Conservation (phyloP, 2,888 invertebrate genomes). For the Drosophila recens region DNA sequence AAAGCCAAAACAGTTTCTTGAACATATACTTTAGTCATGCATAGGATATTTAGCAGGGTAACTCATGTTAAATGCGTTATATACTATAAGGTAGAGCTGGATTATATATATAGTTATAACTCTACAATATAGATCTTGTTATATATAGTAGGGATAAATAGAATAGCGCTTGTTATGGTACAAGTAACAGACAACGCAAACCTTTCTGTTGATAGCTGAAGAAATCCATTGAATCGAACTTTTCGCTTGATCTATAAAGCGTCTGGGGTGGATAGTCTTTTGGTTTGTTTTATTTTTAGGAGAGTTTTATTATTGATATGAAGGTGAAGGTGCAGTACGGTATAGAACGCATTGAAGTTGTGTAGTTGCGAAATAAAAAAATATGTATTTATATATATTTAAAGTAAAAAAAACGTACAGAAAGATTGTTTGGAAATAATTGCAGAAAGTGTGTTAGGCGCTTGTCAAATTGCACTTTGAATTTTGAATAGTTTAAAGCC, state of each 20-base stretch:
- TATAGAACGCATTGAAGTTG: conserved; percentile 44
- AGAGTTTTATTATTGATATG: conserved; percentile 18
- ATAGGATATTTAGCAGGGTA: conserved; percentile 11
- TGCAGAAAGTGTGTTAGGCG: conserved; percentile 5
- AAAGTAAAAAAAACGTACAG: conserved; percentile 21
- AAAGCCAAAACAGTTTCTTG: conserved; percentile 1
- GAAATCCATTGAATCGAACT: conserved; percentile 88
- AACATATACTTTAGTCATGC: conserved; percentile 34
- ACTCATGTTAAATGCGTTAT: conserved; percentile 16
- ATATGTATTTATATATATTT: conserved; percentile 2
- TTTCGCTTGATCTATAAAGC: conserved; percentile 88
- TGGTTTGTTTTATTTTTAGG: conserved; percentile 18
- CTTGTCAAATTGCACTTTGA: conserved; percentile 9
- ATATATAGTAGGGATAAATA: conserved; percentile 9
- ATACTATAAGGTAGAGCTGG: conserved; percentile 22
- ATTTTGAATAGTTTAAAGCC: conserved; percentile 20
- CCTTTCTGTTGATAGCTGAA: conserved; percentile 84
- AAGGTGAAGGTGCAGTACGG: conserved; percentile 55
- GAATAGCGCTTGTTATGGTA: conserved; percentile 47
- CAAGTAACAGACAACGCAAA: conserved; percentile 80
- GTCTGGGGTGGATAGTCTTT: conserved; percentile 86
- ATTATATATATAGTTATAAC: conserved; percentile 20
- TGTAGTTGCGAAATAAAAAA: conserved; percentile 34
- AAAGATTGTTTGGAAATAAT: conserved; percentile 25
- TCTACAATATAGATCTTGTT: conserved; percentile 26